Base-by-base conservation (phyloP, 2,113 vertebrate genomes). In the Pachyramphus minor region DNA sequence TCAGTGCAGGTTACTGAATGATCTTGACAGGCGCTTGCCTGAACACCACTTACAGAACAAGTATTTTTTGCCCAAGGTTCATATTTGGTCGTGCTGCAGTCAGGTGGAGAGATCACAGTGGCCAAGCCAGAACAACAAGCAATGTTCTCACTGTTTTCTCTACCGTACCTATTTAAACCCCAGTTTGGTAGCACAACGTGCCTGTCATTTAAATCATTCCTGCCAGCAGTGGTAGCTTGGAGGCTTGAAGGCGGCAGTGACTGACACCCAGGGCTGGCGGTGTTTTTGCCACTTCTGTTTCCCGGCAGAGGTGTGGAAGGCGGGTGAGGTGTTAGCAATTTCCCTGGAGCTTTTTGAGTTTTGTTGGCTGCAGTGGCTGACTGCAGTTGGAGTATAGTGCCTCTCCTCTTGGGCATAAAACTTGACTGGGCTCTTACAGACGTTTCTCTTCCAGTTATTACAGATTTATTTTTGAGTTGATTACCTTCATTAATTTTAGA, bases 271-370 rank as follows among this genome's bases (percentile, higher is more conserved):
- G 75, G 87, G 49, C 87, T 94, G 89, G 93, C 77, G 56, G 21
- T 6, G 20, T 66, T 97, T 91, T 87, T n/a, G 33, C 86, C 89
- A 63, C 75, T 73, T 71, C 72, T 97, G 39, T 81, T 96, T 63
- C 97, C 93, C 1, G 5, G 80, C 8, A 85, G 31, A 79, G 97
- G 94, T 89, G 97, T 88, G 22, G 98, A 97, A 62, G 99, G 98
- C 75, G 98, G 98, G 59, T 96, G 98, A 95, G 99, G 98, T 79
- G 96, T 44, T 23, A 98, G 89, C 30, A 96, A 50, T 92, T 97
- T 98, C 74, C 97, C 97, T 79, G 97, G 98, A 97, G 97, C 66
- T 97, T 96, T 98, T 37, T 62, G 82, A 89, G 97, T 93, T 74
- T 95, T 96, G 84, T 49, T 97, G 82, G 98, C 96, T 97, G 98